Percentiles rank a stretch among this genome's conserved stretches.
Evolutionary conservation across 2,113 vertebrate species (phyloP).

Genomic region (Malurus cyaneus): DNA sequence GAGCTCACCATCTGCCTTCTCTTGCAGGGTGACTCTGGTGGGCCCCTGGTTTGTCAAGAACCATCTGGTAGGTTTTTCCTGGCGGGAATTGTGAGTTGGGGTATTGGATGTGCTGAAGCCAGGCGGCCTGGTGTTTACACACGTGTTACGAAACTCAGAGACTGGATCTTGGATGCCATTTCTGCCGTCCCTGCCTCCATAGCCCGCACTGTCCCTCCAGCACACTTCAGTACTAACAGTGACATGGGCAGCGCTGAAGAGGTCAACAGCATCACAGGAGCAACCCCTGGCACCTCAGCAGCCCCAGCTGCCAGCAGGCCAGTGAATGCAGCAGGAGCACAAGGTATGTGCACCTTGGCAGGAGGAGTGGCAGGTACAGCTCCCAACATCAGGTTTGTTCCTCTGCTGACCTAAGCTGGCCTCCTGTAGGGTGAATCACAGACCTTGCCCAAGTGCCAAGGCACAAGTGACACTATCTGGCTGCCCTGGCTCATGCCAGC

Average conservation of each 20-base stretch:
- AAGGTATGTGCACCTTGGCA: constrained; percentile 50
- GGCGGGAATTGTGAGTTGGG: constrained; percentile 95
- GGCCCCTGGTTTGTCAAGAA: constrained; percentile 91
- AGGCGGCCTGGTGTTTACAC: constrained; percentile 90
- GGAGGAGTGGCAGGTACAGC: not conserved
- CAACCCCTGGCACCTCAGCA: not conserved
- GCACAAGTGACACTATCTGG: not conserved
- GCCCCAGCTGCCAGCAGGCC: not conserved
- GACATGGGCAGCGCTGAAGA: not conserved
- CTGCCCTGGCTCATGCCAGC: not conserved
- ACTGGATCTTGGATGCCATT: constrained; percentile 84
- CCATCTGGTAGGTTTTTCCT: constrained; percentile 89
- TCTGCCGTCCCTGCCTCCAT: not conserved
- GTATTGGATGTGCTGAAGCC: constrained; percentile 88
- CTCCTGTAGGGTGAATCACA: not conserved
- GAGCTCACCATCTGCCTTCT: not conserved
- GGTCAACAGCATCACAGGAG: not conserved
- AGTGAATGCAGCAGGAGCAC: not conserved
- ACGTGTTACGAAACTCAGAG: constrained; percentile 83
- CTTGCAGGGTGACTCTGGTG: constrained; percentile 92
- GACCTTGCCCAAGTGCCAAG: not conserved
- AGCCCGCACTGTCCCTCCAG: not conserved
- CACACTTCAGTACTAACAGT: not conserved
- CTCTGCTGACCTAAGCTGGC: not conserved
- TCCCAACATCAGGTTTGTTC: fast-evolving